These are phyloP conservation scores for Thomomys bottae DNA, from an alignment of 2,113 vertebrate genomes.

Conservation along the genomic window DNA sequence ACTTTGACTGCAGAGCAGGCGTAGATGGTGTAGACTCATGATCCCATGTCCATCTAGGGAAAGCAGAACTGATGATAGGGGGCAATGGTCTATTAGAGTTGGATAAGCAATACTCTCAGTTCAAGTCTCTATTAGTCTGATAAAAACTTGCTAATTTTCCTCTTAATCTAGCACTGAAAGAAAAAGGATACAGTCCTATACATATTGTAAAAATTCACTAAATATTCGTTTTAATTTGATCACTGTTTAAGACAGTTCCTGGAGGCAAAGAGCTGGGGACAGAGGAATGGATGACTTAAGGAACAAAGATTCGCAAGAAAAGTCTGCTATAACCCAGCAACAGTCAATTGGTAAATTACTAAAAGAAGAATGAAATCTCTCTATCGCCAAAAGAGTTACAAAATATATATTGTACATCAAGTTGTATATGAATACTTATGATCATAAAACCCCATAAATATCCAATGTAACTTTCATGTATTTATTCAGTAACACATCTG, in stretches of 20 bases:
- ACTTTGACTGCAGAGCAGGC: too few relatives aligned
- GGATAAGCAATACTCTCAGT: neutral
- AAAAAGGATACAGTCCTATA: neutral
- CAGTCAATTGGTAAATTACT: neutral
- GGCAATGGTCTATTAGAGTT: neutral
- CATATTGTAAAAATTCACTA: neutral
- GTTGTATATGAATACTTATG: neutral
- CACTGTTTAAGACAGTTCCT: neutral
- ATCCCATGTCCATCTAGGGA: neutral
- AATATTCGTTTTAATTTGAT: slow-evolving; percentile 21
- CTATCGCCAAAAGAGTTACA: neutral
- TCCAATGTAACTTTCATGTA: slow-evolving; percentile 4
- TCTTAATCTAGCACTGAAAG: neutral
- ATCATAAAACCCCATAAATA: neutral
- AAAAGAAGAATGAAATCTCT: slow-evolving; percentile 19
- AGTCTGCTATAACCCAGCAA: neutral
- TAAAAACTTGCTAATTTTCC: neutral
- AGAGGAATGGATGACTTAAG: neutral
- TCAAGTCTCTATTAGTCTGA: slow-evolving; percentile 21
- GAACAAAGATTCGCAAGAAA: neutral
- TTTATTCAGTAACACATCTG: neutral
- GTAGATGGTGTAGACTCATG: fast-evolving
- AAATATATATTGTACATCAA: neutral
- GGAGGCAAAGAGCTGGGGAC: neutral
- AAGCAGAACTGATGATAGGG: neutral